These are phyloP conservation scores for Chlorocebus sabaeus DNA, from an alignment of 2,113 vertebrate genomes.

Conservation along the genomic window DNA sequence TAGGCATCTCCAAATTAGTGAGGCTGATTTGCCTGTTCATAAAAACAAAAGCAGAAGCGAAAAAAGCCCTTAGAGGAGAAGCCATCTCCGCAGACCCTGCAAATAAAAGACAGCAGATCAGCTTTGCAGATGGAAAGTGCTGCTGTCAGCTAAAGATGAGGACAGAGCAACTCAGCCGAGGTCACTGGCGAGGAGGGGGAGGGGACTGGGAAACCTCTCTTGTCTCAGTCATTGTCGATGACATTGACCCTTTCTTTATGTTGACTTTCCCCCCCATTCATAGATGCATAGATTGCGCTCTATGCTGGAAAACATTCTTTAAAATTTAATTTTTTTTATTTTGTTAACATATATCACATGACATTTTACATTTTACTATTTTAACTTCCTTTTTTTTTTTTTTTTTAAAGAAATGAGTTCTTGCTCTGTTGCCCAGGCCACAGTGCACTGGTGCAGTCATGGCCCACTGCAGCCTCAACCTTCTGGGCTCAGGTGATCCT, in stretches of 20 bases:
- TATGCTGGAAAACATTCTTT: not conserved
- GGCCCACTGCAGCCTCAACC: not conserved
- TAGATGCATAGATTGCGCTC: not conserved
- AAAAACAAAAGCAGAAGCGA: not conserved
- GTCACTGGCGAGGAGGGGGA: not conserved
- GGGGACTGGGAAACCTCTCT: not conserved
- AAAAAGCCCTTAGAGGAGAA: not conserved
- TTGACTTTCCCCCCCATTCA: not conserved
- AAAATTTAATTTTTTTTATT: not conserved
- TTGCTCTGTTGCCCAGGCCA: not conserved
- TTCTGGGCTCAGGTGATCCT: not conserved
- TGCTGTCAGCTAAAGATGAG: not conserved
- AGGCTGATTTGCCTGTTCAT: not conserved
- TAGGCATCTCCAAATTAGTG: not conserved
- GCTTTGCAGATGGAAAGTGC: not conserved
- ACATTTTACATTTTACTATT: not conserved
- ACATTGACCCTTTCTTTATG: not conserved
- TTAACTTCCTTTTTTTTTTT: not conserved
- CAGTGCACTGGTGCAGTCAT: not conserved
- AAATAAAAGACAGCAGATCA: not conserved
- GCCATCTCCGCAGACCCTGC: not conserved
- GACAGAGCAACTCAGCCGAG: not conserved
- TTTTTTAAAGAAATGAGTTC: not conserved
- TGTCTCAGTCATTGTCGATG: not conserved
- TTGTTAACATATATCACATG: not conserved